Conservation (phyloP, 2,113 vertebrate genomes). For the Potamarius usumacintae region DNA sequence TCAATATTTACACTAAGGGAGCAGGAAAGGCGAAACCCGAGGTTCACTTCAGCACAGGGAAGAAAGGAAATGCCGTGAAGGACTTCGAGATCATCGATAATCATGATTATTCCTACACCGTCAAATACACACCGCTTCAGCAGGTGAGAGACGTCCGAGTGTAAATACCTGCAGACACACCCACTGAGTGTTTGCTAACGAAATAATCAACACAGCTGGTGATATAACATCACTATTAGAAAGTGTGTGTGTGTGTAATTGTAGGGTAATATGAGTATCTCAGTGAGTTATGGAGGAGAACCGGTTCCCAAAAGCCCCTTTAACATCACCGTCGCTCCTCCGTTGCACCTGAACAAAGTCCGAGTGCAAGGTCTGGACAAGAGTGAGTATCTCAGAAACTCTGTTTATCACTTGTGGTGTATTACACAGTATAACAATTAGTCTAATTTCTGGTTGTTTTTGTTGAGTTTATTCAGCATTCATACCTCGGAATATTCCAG, state of each 20-base stretch:
- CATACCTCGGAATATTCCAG: not conserved
- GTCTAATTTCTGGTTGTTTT: not conserved
- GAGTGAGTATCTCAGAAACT: constrained; percentile 73
- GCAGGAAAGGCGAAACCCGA: constrained; percentile 89
- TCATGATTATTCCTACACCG: constrained; percentile 92
- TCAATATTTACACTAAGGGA: constrained; percentile 91
- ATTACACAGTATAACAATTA: not conserved
- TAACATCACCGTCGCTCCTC: constrained; percentile 79
- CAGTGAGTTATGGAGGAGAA: constrained; percentile 83
- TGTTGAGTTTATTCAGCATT: not conserved
- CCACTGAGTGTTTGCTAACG: not conserved
- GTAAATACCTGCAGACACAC: not conserved
- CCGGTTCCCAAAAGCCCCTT: constrained; percentile 88
- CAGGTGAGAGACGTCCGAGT: constrained; percentile 71
- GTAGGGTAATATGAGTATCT: constrained; percentile 85
- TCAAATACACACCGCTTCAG: constrained; percentile 88
- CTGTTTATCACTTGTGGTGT: not conserved
- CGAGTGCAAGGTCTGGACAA: constrained; percentile 86
- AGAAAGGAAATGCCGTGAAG: constrained; percentile 81
- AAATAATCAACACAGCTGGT: not conserved
- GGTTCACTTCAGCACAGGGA: constrained; percentile 78
- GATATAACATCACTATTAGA: not conserved
- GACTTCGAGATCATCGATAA: constrained; percentile 97
- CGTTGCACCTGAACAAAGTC: constrained; percentile 83
- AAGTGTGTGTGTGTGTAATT: constrained; percentile 11